phyloP scores from a whole-genome alignment of 2,888 invertebrate genomes.

The Netelia fuscicornis region DNA sequence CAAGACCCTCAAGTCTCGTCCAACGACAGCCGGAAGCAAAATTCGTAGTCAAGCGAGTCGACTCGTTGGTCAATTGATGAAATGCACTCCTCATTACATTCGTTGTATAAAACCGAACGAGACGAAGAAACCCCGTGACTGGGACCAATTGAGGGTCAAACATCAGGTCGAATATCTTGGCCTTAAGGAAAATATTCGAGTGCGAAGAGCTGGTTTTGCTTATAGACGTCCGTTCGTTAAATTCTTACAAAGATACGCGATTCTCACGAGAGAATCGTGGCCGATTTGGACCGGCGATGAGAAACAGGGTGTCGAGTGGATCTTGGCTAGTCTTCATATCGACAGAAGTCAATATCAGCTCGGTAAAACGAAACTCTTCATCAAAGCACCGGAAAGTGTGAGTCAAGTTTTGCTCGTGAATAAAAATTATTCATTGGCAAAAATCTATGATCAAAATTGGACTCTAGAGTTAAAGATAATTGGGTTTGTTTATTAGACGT shows the following conservation, averaged over 20 bases:
- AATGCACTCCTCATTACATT: constrained; percentile 89
- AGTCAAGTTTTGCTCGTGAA: constrained; percentile 69
- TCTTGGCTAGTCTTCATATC: constrained; percentile 87
- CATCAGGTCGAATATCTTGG: constrained; percentile 89
- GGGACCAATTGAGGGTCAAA: constrained; percentile 88
- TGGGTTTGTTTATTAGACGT: too few species aligned
- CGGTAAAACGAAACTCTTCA: constrained; percentile 89
- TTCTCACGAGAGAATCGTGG: constrained; percentile 88
- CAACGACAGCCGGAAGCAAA: constrained; percentile 89
- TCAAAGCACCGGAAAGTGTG: constrained; percentile 89
- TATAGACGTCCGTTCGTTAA: constrained; percentile 88
- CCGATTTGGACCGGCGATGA: constrained; percentile 86
- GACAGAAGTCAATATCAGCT: constrained; percentile 88
- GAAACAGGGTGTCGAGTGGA: constrained; percentile 86
- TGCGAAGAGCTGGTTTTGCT: constrained; percentile 89
- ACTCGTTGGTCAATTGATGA: constrained; percentile 88
- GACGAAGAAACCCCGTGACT: constrained; percentile 88
- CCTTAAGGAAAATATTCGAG: constrained; percentile 89
- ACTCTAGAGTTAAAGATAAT: too few species aligned
- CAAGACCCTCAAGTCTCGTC: constrained; percentile 86
- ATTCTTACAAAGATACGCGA: constrained; percentile 89
- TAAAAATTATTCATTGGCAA: background rate
- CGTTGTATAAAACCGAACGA: constrained; percentile 91
- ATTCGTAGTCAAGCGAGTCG: constrained; percentile 89
- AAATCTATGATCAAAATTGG: background rate